Base-by-base conservation (phyloP, 30 jellyfish, hydroid and myxozoan genomes). In the Nemopilema nomurai region DNA sequence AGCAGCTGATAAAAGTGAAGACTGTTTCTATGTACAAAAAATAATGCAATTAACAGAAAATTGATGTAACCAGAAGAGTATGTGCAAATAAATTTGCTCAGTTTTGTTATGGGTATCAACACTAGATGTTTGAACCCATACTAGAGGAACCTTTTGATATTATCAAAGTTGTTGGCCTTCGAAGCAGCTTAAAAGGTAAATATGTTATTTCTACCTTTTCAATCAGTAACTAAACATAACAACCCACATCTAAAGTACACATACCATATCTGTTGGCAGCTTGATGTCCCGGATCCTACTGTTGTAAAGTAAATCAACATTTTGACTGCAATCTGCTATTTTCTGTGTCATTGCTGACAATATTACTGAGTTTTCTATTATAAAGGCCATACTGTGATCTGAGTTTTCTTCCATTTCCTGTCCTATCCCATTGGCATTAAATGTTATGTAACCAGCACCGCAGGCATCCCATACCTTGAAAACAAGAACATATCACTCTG, bases 391-490 rank as follows among this genome's bases (percentile, higher is more conserved):
- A 76, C 85, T 62, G 49, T 57, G 81, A n/a, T 51, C 81, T 17
- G 51, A 51, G n/a, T 69, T 89, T 17, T 67, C 64, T 21, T 77
- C 81, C 57, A 28, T 28, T 8, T 18, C 76, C 32, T 20, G 31
- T 28, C 67, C 80, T 26, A 88, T 63, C 41, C 80, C 97, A 26
- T 83, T 53, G 6, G 98, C 84, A 84, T 92, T 80, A 69, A 92
- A 88, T 17, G 98, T 80, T 13, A 92, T 92, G 65, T 68, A 74
- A 13, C 98, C 98, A 74, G 90, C 86, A 49, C 96, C 93, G 63
- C 98, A 87, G 0, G 95, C 90, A 77, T 92, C 98, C 98, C 98
- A 92, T 1, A 92, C 98, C 98, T 92, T 13, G 16, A 49, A 41
- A 41, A 41, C 9, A 41, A 41, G 13, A 6, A 41, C 13, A 6